These are phyloP conservation scores for Drosophila monieri DNA, from an alignment of 2,888 invertebrate genomes.

Conservation along the genomic window DNA sequence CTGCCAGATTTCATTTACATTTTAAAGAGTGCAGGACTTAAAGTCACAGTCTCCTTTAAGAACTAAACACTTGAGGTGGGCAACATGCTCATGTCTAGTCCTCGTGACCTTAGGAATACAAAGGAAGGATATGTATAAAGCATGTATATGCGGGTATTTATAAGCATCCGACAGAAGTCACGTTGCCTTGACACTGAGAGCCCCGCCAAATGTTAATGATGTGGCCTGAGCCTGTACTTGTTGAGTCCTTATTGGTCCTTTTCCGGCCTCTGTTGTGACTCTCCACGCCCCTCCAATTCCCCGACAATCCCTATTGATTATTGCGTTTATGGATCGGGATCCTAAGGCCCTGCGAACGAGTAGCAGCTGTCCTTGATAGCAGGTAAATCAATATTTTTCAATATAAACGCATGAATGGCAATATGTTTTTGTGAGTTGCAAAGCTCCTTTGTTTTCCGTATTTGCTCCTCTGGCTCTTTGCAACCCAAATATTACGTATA, in stretches of 20 bases:
- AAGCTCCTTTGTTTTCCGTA: slow-evolving; percentile 47
- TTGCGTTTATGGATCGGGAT: slow-evolving; percentile 57
- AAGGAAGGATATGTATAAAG: slow-evolving; percentile 7
- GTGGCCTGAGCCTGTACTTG: slow-evolving; percentile 72
- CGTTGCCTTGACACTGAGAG: slow-evolving; percentile 61
- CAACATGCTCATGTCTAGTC: slow-evolving; percentile 15
- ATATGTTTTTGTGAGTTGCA: slow-evolving; percentile 35
- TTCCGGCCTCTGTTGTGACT: background rate
- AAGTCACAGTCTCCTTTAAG: background rate
- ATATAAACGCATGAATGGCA: slow-evolving; percentile 69
- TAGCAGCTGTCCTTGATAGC: slow-evolving; percentile 73
- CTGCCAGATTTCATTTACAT: slow-evolving; percentile 7
- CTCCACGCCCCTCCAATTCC: background rate
- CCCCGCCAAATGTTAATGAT: slow-evolving; percentile 67
- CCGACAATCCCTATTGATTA: slow-evolving; percentile 72
- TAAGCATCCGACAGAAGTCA: slow-evolving; percentile 22
- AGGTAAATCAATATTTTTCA: slow-evolving; percentile 79
- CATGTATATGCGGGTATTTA: slow-evolving; percentile 9
- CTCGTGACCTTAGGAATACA: slow-evolving; percentile 31
- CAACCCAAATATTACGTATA: slow-evolving; percentile 10
- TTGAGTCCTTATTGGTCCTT: slow-evolving; percentile 47
- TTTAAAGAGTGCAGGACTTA: slow-evolving; percentile 2
- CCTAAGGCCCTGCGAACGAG: slow-evolving; percentile 37
- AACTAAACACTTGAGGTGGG: background rate
- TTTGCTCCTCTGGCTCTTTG: slow-evolving; percentile 3